Conservation (phyloP, 2,113 vertebrate genomes). For the Chunga burmeisteri region DNA sequence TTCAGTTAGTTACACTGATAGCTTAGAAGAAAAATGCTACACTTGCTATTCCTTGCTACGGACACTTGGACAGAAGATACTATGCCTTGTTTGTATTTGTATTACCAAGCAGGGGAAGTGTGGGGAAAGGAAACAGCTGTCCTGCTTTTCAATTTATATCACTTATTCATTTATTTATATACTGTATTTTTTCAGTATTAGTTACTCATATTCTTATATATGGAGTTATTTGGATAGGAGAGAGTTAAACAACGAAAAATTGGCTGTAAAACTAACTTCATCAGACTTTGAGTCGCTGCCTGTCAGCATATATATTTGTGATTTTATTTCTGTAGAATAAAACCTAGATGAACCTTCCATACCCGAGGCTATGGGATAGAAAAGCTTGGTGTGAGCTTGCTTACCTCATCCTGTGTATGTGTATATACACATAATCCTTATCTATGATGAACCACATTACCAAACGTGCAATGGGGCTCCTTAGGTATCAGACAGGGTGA, state of each 20-base stretch:
- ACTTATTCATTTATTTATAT: neutral
- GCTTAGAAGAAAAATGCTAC: neutral
- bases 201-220: neutral
- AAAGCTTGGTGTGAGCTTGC: neutral
- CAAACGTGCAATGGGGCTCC: neutral
- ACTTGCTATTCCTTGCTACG: neutral
- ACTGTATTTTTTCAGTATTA: neutral
- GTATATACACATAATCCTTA: too few species aligned
- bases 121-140: neutral
- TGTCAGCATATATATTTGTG: neutral
- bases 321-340: neutral
- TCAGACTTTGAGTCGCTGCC: neutral
- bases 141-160: neutral
- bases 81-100: neutral
- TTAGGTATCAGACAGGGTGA: neutral
- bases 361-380: neutral
- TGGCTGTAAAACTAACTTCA: neutral
- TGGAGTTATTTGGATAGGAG: neutral
- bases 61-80: neutral
- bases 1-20: neutral
- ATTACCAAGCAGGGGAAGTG: neutral
- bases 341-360: neutral
- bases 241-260: neutral
- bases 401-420: neutral
- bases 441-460: neutral